A percentile compares a stretch with the other conserved stretches of the same genome.
phyloP scores from a whole-genome alignment of 2,113 vertebrate genomes.

The Catharus minimus region DNA sequence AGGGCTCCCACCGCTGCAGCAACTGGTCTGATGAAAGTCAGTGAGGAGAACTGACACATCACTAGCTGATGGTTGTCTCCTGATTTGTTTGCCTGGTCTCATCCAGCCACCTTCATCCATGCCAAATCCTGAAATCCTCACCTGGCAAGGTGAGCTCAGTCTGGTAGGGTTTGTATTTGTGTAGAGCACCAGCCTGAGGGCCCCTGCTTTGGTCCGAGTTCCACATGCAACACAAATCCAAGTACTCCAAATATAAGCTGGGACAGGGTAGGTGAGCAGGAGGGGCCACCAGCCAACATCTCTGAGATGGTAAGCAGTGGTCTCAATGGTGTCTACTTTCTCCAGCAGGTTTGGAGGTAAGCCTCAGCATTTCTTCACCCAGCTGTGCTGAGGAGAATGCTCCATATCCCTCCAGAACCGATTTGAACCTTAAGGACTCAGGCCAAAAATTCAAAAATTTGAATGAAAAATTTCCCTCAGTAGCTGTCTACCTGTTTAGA shows the following conservation, averaged over 20 bases:
- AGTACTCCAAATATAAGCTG: background rate
- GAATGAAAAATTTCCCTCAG: background rate
- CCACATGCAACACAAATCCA: background rate
- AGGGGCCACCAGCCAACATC: background rate
- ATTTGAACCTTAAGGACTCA: background rate
- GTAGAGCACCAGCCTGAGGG: background rate
- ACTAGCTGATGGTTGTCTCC: background rate
- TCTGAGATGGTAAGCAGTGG: rapidly evolving
- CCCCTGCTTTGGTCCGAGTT: background rate
- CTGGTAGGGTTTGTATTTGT: background rate
- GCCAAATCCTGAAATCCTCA: background rate
- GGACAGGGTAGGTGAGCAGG: background rate
- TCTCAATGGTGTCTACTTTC: background rate
- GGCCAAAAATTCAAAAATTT: background rate
- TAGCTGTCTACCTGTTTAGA: background rate
- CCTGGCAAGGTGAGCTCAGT: background rate
- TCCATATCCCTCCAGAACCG: rapidly evolving
- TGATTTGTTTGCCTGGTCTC: background rate
- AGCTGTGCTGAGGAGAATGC: background rate
- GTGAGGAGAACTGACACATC: background rate
- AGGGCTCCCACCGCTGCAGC: background rate
- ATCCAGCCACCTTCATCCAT: background rate
- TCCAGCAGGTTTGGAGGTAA: background rate
- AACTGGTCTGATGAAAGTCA: background rate
- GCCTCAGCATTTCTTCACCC: background rate